Base-by-base conservation (phyloP, 37 sponge, comb jelly and placozoan genomes). In the Petrosia ficiformis region DNA sequence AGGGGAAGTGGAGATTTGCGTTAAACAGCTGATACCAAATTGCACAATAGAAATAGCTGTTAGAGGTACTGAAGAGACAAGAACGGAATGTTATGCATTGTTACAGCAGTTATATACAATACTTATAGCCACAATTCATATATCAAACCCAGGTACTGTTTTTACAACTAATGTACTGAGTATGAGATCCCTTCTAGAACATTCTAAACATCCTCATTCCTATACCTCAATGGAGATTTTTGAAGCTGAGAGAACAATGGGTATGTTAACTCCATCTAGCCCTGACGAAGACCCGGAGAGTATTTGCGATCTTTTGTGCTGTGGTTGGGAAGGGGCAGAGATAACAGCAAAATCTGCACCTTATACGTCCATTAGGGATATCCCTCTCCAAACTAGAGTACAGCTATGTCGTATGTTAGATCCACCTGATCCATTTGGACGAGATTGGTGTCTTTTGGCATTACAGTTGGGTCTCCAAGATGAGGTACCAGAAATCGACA, bases 401-500 rank as follows among this genome's bases (percentile, higher is more conserved):
- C 67, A 84, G 42, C 59, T 95, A 69, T 70, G 95, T 68, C 70
- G 81, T 0, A 4, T 91, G 68, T 66, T 95, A 35, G 95, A 95
- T 70, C 85, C 84, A 8, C 86, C 77, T 32, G 78, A 95, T 64
- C 86, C 85, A 1, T 76, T 95, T 68, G 95, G 95, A 2, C 73
- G 87, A 19, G 89, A 95, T 59, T 95, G 92, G 96, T 91, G 92
- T 63, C 84, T 95, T 3, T 75, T 91, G 26, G 82, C 89, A 22
- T 80, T 91, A 32, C 71, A 84, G 61, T 74, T 95, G 21, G 88
- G 84, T 14, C 71, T 91, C 6, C 66, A 73, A 3, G 96, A 95
- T 33, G 92, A 95, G 39, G 75, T 85, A 43, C 86, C 82, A 0
- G 38, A 34, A 52, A 80, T 92, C 26, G 81, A 92, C 35, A 54